These are phyloP conservation scores for Salvelinus sp. DNA, from an alignment of 2,113 vertebrate species.

Conservation along the genomic window DNA sequence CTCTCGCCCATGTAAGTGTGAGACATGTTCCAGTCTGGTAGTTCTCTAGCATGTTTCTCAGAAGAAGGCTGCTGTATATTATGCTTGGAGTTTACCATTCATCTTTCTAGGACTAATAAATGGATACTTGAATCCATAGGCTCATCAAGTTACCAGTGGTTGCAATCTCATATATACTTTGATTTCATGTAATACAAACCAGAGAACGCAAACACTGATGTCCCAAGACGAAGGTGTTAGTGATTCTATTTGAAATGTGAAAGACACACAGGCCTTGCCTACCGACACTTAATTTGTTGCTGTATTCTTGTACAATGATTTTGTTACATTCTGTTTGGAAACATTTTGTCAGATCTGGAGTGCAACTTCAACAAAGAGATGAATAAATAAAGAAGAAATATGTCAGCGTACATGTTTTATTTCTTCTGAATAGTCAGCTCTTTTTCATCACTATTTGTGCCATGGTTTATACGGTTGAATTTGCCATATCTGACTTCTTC, in stretches of 20 bases:
- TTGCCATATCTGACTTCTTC: not conserved
- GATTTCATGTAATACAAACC: not conserved
- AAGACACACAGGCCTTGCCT: not conserved
- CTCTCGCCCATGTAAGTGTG: not conserved
- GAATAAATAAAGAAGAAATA: constrained; percentile 10
- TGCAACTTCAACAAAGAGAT: not conserved
- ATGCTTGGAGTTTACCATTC: not conserved
- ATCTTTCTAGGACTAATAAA: not conserved
- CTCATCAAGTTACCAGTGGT: constrained; percentile 16
- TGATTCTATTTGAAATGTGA: not conserved
- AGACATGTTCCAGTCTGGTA: not conserved
- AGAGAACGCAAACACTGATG: not conserved
- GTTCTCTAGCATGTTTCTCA: not conserved
- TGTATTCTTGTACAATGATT: constrained; percentile 9
- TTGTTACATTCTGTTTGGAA: constrained; percentile 10
- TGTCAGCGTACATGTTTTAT: not conserved
- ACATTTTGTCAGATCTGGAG: not conserved
- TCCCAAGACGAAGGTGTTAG: not conserved
- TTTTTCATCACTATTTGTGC: not conserved
- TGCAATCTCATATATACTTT: constrained; percentile 5
- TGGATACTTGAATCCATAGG: constrained; percentile 1
- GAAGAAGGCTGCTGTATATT: not conserved
- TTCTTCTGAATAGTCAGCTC: not conserved
- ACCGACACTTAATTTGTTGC: constrained; percentile 5
- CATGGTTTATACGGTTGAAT: not conserved